These are phyloP conservation scores for Acipenser transmontanus DNA, from an alignment of 2,797 vertebrate genomes.

Conservation along the genomic window DNA sequence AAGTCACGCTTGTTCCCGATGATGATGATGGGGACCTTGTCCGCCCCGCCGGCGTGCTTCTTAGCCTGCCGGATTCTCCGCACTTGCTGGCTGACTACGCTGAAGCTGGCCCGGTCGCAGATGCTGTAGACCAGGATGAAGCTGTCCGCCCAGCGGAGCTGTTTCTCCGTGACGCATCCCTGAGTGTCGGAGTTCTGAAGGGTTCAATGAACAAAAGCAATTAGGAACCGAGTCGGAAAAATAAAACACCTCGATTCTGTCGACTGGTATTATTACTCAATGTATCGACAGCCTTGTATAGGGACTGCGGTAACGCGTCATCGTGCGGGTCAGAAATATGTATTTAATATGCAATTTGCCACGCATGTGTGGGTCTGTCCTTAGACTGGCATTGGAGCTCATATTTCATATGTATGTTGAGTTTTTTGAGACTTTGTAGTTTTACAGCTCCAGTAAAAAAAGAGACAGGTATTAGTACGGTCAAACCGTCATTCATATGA, in stretches of 20 bases:
- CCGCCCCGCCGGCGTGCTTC: constrained; percentile 17
- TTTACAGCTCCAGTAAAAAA: too few relatives aligned
- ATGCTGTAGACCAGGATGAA: constrained; percentile 72
- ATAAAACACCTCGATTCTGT: not conserved
- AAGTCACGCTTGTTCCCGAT: constrained; percentile 72
- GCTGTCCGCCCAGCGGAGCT: constrained; percentile 67
- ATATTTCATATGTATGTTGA: too few relatives aligned
- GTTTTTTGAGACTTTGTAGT: too few relatives aligned
- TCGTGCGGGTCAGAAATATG: too few relatives aligned
- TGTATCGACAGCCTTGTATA: too few relatives aligned
- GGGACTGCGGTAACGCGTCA: too few relatives aligned
- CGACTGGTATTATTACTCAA: too few relatives aligned
- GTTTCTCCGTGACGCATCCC: constrained; percentile 41
- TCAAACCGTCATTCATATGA: too few relatives aligned
- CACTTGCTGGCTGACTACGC: constrained; percentile 48
- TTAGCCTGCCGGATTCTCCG: constrained; percentile 43
- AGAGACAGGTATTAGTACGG: too few relatives aligned
- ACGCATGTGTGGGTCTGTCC: too few relatives aligned
- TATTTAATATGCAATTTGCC: too few relatives aligned
- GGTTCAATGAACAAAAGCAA: not conserved
- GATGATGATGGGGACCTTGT: constrained; percentile 47
- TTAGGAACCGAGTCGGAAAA: not conserved
- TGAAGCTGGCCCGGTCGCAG: constrained; percentile 67
- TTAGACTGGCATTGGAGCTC: too few relatives aligned
- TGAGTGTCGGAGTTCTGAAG: constrained; percentile 29